These are phyloP conservation scores for Argynnis bischoffii DNA, from an alignment of 2,888 invertebrate genomes.

Conservation along the genomic window DNA sequence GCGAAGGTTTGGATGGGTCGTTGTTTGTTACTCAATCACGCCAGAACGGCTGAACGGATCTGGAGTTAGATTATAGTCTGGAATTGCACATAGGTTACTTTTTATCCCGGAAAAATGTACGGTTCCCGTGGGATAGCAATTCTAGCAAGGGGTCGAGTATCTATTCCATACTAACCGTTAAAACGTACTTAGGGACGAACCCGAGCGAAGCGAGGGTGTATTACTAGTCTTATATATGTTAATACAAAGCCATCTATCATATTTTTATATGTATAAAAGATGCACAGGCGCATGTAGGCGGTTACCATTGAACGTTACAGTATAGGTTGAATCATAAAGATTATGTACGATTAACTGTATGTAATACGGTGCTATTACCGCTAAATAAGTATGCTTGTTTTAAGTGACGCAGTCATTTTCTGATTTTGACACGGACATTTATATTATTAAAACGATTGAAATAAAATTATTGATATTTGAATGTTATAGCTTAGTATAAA, in stretches of 20 bases:
- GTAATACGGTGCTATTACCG: constrained; percentile 29
- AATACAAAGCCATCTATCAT: not conserved
- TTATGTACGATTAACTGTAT: constrained; percentile 29
- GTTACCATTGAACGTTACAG: constrained; percentile 23
- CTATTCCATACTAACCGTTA: no score
- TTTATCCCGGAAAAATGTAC: no score
- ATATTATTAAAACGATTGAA: not conserved
- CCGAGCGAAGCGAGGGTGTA: no score
- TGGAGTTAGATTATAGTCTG: no score
- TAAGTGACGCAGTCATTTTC: constrained; percentile 4
- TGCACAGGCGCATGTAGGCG: constrained; percentile 25
- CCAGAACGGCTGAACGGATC: no score
- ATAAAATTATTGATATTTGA: not conserved
- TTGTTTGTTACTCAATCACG: no score
- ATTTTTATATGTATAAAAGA: not conserved
- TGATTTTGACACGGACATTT: constrained; percentile 2
- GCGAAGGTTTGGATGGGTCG: no score
- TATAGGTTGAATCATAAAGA: constrained; percentile 28
- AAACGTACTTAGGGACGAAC: no score
- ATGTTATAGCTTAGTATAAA: no score
- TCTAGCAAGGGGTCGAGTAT: no score
- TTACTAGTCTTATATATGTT: not conserved
- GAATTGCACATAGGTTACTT: no score
- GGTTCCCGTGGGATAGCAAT: no score
- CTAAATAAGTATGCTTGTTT: constrained; percentile 14